Conservation (phyloP, 2,888 invertebrate species). For the Papilio gigon region DNA sequence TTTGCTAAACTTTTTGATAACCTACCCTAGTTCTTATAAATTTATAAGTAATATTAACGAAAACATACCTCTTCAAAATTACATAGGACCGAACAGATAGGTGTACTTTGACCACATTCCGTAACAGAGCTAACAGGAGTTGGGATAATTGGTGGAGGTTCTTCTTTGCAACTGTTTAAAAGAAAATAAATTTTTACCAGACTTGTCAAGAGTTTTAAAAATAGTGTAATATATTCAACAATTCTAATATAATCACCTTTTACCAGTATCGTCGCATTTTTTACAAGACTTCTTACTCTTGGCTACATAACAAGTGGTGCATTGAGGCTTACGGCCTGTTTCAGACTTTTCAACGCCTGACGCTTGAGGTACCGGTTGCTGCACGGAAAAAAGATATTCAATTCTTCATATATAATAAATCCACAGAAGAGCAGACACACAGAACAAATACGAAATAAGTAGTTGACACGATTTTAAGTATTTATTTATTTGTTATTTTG, state of each 20-base stretch:
- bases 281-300: constrained; percentile 40
- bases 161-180: constrained; percentile 14
- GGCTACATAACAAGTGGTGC: constrained; percentile 58
- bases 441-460: neutral
- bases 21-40: neutral
- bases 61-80: constrained; percentile 62
- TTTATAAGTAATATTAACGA: neutral
- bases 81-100: constrained; percentile 62
- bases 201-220: neutral
- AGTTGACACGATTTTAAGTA: too few relatives aligned
- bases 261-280: neutral
- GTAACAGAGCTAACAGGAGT: constrained; percentile 37
- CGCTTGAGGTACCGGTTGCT: constrained; percentile 59
- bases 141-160: constrained; percentile 19
- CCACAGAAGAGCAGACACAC: neutral
- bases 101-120: constrained; percentile 45
- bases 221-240: neutral
- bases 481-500: too few relatives aligned
- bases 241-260: neutral
- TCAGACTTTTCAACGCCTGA: constrained; percentile 48
- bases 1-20: neutral
- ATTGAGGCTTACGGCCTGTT: constrained; percentile 45
- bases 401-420: neutral
- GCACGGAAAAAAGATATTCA: constrained; percentile 1
- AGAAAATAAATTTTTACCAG: neutral